Evolutionary conservation across 2,797 vertebrate genomes (phyloP), one percentile per base, ranked within the genome.

Genomic region (Cynodonichthys magdalenae): DNA sequence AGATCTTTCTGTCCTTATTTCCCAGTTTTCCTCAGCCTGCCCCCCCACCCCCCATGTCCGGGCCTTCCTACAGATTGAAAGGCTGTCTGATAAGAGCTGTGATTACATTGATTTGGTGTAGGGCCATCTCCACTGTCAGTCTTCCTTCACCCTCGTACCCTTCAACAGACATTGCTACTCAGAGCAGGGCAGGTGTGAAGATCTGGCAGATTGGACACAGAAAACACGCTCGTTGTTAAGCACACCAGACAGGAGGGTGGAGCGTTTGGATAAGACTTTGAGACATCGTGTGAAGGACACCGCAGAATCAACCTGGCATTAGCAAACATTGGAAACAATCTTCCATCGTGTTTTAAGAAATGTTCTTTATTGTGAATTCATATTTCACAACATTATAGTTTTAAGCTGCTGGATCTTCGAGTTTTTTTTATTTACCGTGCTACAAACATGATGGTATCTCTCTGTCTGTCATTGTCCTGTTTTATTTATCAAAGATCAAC

Each of bases 61-160:
- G 20, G 50, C 42, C 80, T 73, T 57, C 81, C 67, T 57, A 60
- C 71, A 82, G 72, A 86, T 55, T 89, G 83, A 90, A 87, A 75
- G 77, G 71, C 65, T 81, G 87, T 82, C 87, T 72, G 87, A 90
- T 91, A 87, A 90, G 75, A 63, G 63, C 72, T 87, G 87, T 86
- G 92, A 93, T 93, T 92, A 87, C 85, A 94, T 92, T 90, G 91
- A 94, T 92, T 91, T 85, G 77, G 73, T 82, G 85, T 67, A 75
- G 77, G 81, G 83, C 86, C 79, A 79, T 87, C 75, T 84, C 74
- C 69, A 19, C 74, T 62, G 68, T 82, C 81, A 75, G 27, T 80
- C 77, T 59, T 44, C 57, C 58, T 59, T 78, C 69, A 58, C 58
- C 58, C 69, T 49, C 61, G 72, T 54, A 54, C 63, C 74, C 69